Evolutionary conservation across 2,797 vertebrate species (phyloP).

Genomic region (Parauchenoglanis punctatus): DNA sequence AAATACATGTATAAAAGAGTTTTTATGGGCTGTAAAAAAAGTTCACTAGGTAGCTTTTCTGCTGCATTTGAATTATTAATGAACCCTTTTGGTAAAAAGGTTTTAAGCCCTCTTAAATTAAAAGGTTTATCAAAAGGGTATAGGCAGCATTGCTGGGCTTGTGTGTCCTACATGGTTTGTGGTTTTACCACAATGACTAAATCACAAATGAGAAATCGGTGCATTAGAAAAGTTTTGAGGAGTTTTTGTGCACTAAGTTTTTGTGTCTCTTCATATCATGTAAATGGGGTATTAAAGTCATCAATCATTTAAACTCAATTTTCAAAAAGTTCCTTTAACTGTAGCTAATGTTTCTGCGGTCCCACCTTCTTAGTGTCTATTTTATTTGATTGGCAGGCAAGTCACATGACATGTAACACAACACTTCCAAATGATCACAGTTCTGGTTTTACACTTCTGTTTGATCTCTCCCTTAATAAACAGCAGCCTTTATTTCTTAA

Average conservation of each 20-base stretch:
- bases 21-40: conserved; percentile 8
- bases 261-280: neutral
- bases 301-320: too few species aligned
- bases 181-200: conserved; percentile 1
- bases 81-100: conserved; percentile 17
- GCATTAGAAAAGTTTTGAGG: neutral
- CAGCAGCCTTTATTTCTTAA: conserved; percentile 31
- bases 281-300: neutral
- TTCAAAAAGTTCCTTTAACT: neutral
- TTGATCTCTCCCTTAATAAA: conserved; percentile 27
- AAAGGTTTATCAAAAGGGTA: conserved; percentile 13
- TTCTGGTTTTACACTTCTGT: neutral
- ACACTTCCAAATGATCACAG: conserved; percentile 2
- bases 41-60: conserved; percentile 15
- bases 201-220: neutral
- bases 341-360: neutral
- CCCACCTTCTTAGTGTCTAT: neutral
- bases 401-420: conserved; percentile 11
- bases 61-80: neutral
- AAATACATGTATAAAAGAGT: conserved; percentile 23
- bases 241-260: neutral
- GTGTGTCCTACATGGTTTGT: conserved; percentile 7
- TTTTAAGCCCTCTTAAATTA: conserved; percentile 16
- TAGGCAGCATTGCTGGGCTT: conserved; percentile 27
- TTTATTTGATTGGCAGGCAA: conserved; percentile 1